These are phyloP conservation scores for Sesia bembeciformis DNA, from an alignment of 2,888 invertebrate species.

Conservation along the genomic window DNA sequence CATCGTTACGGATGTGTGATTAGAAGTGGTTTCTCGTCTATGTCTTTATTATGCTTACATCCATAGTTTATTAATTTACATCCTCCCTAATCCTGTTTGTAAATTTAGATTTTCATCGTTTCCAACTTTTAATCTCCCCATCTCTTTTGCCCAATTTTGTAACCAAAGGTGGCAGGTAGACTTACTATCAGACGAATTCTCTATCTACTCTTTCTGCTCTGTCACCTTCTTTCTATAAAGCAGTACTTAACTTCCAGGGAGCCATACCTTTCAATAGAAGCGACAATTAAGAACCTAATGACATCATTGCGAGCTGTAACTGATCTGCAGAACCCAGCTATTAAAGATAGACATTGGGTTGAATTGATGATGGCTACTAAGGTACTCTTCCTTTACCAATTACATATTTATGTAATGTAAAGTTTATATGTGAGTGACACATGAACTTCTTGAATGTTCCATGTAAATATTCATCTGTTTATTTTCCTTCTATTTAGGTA, in stretches of 20 bases:
- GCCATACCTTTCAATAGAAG: constrained; percentile 86
- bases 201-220: too few species aligned
- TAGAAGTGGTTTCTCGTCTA: too few species aligned
- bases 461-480: constrained; percentile 6
- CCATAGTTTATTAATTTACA: too few species aligned
- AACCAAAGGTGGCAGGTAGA: too few species aligned
- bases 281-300: constrained; percentile 91
- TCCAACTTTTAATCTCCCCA: too few species aligned
- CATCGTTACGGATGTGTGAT: too few species aligned
- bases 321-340: constrained; percentile 95
- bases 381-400: constrained; percentile 11
- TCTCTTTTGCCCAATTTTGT: too few species aligned
- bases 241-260: constrained; percentile 67
- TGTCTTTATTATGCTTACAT: too few species aligned
- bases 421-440: constrained; percentile 1
- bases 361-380: constrained; percentile 95
- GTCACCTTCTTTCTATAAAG: too few species aligned
- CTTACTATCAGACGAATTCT: too few species aligned
- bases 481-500: constrained; percentile 41
- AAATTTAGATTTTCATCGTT: too few species aligned
- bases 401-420: not conserved
- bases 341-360: constrained; percentile 94
- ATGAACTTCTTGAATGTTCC: not conserved
- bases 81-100: too few species aligned
- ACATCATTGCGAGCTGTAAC: constrained; percentile 94